Evolutionary conservation across 2,797 vertebrate genomes (phyloP).

Genomic region (Pseudomugil tenellus): DNA sequence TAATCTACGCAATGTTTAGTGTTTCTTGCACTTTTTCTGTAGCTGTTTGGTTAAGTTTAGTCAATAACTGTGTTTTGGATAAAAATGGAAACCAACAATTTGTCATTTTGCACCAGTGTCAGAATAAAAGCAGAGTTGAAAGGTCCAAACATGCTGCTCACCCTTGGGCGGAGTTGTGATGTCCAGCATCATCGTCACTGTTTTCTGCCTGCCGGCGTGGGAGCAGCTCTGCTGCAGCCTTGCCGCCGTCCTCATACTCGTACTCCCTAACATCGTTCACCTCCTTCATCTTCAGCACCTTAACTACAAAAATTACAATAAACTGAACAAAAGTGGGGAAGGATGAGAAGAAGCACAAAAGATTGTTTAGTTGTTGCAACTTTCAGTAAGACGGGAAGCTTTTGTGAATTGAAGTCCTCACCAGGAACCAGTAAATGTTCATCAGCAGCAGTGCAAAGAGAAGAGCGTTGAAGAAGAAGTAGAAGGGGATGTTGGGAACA

Average conservation of each 20-base stretch:
- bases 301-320: slow-evolving; percentile 91
- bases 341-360: neutral
- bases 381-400: no score
- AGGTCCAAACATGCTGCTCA: slow-evolving; percentile 67
- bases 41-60: neutral
- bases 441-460: slow-evolving; percentile 90
- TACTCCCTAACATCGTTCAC: slow-evolving; percentile 94
- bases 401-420: slow-evolving; percentile 73
- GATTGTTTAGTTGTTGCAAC: neutral
- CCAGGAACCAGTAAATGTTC: slow-evolving; percentile 99
- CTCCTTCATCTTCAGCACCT: slow-evolving; percentile 90
- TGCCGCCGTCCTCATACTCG: slow-evolving; percentile 82
- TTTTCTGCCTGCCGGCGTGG: slow-evolving; percentile 33
- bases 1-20: neutral
- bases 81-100: neutral
- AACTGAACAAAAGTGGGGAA: slow-evolving; percentile 78
- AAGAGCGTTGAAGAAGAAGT: slow-evolving; percentile 97
- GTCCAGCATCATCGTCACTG: slow-evolving; percentile 65
- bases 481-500: slow-evolving; percentile 93
- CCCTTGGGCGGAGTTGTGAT: slow-evolving; percentile 78
- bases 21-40: neutral
- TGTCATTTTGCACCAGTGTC: neutral
- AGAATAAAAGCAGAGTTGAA: neutral
- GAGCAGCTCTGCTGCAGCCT: slow-evolving; percentile 45
- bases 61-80: neutral